phyloP scores from a whole-genome alignment of 2,113 vertebrate species.

The Pelvicachromis taeniatus region DNA sequence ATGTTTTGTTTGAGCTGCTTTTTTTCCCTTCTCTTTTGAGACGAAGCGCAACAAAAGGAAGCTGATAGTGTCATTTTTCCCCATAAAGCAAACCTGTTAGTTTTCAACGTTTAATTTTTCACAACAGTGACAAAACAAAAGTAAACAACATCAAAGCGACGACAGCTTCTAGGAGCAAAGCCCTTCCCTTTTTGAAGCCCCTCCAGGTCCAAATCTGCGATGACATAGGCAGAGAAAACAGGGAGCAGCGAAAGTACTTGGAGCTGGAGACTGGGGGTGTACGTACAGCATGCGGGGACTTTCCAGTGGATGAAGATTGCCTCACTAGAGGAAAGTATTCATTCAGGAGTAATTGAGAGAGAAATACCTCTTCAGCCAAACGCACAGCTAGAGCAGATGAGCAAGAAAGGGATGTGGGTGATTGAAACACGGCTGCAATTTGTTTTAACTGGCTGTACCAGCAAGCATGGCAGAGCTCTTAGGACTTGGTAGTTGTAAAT shows the following conservation, averaged over 20 bases:
- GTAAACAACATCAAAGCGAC: conserved; percentile 3
- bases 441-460: conserved; percentile 78
- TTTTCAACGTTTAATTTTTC: neutral
- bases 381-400: conserved; percentile 42
- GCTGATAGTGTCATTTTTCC: neutral
- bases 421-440: conserved; percentile 71
- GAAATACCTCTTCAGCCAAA: conserved; percentile 60
- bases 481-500: conserved; percentile 67
- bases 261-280: conserved; percentile 5
- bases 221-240: conserved; percentile 8
- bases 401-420: conserved; percentile 53
- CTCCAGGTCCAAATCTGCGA: neutral
- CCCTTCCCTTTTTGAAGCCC: conserved; percentile 1
- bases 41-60: neutral
- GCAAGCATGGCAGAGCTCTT: conserved; percentile 69
- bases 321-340: conserved; percentile 65
- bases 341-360: conserved; percentile 65
- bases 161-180: conserved; percentile 7
- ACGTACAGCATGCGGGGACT: conserved; percentile 35
- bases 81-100: neutral
- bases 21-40: neutral
- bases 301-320: conserved; percentile 49
- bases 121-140: neutral
- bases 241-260: neutral
- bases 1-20: neutral